These are phyloP conservation scores for Gorsachius goisagi DNA, from an alignment of 2,113 vertebrate genomes.

Conservation along the genomic window DNA sequence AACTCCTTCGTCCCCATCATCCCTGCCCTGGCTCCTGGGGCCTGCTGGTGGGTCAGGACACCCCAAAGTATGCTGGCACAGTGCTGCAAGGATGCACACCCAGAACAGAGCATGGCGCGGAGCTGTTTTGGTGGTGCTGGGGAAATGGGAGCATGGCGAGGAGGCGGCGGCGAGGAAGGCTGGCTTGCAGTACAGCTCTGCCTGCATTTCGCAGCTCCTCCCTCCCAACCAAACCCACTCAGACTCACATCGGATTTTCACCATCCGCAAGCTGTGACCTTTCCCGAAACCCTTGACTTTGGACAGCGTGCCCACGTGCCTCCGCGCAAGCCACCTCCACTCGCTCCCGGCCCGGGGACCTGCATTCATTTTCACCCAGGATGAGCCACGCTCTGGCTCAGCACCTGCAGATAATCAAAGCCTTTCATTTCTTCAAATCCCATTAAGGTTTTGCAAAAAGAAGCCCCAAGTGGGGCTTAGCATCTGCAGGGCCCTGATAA, in stretches of 20 bases:
- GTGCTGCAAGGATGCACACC: background rate
- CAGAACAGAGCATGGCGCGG: fast-evolving
- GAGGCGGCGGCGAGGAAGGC: background rate
- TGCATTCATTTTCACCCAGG: fast-evolving
- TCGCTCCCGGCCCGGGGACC: background rate
- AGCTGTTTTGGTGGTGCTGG: background rate
- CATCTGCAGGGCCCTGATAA: conserved; percentile 51
- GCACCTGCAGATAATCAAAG: conserved; percentile 29
- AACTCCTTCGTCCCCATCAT: fast-evolving
- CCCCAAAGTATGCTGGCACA: background rate
- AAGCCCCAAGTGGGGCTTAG: conserved; percentile 20
- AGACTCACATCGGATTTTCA: fast-evolving
- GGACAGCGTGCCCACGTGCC: background rate
- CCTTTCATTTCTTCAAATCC: conserved; percentile 45
- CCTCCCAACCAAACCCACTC: background rate
- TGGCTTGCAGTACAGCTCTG: background rate
- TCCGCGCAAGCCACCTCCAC: fast-evolving
- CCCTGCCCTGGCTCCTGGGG: background rate
- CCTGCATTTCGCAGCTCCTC: background rate
- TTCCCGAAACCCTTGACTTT: background rate
- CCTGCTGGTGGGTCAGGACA: background rate
- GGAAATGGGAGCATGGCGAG: background rate
- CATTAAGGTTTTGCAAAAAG: conserved; percentile 44
- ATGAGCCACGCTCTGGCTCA: background rate
- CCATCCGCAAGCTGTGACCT: background rate